A percentile compares a stretch with the other conserved stretches of the same genome.
These are phyloP conservation scores for Eurytoma californica DNA, from an alignment of 2,888 invertebrate genomes.

Conservation along the genomic window DNA sequence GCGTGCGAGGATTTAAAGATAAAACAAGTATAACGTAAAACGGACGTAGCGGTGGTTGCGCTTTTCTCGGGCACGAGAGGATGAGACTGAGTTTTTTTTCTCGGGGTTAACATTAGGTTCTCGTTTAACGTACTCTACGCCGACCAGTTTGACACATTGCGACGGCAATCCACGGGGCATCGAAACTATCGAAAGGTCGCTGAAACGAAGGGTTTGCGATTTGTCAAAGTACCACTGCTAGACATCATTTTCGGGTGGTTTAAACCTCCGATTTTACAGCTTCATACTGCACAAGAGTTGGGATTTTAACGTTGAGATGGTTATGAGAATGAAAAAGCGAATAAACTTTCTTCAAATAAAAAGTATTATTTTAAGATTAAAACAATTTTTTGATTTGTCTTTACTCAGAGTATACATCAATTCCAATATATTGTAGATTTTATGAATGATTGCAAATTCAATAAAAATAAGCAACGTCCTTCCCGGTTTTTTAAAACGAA, in stretches of 20 bases:
- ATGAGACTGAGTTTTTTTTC: constrained; percentile 55
- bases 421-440: no score
- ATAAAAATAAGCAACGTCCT: constrained; percentile 19
- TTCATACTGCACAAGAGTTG: no score
- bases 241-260: no score
- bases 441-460: background rate
- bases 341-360: no score
- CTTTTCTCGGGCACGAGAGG: constrained; percentile 41
- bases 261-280: no score
- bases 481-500: constrained; percentile 24
- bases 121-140: background rate
- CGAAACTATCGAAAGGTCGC: constrained; percentile 40
- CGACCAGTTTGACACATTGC: background rate
- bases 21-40: background rate
- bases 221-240: no score
- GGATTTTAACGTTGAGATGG: no score
- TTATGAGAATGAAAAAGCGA: no score
- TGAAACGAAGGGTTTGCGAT: background rate
- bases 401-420: no score
- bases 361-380: no score
- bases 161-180: constrained; percentile 21
- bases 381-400: no score
- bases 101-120: constrained; percentile 23
- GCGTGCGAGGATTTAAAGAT: background rate
- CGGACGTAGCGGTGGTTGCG: background rate